phyloP scores from a whole-genome alignment of 2,797 vertebrate species.

The Epinephelus coioides region DNA sequence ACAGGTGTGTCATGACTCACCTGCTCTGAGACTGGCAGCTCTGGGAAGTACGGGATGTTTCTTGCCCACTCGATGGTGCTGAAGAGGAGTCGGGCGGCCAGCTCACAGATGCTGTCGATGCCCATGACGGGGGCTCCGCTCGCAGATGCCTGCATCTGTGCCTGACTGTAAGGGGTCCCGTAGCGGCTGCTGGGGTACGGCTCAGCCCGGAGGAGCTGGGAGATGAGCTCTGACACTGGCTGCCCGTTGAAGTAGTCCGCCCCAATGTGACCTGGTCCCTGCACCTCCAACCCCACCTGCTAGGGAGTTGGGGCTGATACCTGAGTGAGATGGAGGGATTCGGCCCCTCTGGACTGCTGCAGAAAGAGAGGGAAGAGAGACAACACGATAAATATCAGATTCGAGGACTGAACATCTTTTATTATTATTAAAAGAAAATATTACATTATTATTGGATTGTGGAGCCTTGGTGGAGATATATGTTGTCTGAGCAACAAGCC shows the following conservation, averaged over 20 bases:
- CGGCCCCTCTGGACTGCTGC: slow-evolving; percentile 93
- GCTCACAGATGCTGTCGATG: slow-evolving; percentile 98
- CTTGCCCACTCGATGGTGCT: slow-evolving; percentile 98
- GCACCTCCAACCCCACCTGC: slow-evolving; percentile 73
- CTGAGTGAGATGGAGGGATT: slow-evolving; percentile 90
- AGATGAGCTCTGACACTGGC: slow-evolving; percentile 94
- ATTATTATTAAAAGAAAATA: background rate
- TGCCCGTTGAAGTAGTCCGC: slow-evolving; percentile 93
- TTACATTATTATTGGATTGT: background rate
- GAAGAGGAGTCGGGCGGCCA: slow-evolving; percentile 96
- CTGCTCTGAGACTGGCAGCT: slow-evolving; percentile 94
- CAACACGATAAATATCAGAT: background rate
- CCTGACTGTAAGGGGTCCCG: slow-evolving; percentile 86
- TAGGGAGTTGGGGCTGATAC: slow-evolving; percentile 89
- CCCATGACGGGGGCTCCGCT: slow-evolving; percentile 91
- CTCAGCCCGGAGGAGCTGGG: slow-evolving; percentile 94
- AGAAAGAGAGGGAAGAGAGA: slow-evolving; percentile 4
- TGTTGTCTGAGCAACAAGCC: background rate
- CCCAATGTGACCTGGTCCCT: slow-evolving; percentile 74
- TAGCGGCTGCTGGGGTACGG: slow-evolving; percentile 94
- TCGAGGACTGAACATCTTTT: background rate
- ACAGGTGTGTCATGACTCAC: slow-evolving; percentile 42
- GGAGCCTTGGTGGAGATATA: background rate
- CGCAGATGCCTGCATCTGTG: slow-evolving; percentile 77
- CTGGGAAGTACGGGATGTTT: slow-evolving; percentile 96